Evolutionary conservation across 2,113 vertebrate species (phyloP).

Genomic region (Oenanthe oenanthe): DNA sequence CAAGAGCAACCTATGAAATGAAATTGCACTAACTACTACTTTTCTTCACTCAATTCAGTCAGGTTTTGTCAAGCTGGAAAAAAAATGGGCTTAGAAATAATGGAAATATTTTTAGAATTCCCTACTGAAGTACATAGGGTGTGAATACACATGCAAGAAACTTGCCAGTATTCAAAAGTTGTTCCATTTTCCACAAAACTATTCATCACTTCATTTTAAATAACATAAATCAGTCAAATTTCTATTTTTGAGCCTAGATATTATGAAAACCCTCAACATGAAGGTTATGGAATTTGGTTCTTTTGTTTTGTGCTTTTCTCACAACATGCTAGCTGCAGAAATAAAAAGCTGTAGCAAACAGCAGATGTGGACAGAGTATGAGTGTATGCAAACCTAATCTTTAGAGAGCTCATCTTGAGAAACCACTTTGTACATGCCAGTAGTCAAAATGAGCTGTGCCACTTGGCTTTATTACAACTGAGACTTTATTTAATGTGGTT

Average conservation of each 20-base stretch:
- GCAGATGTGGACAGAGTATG: not conserved
- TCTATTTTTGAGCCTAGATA: not conserved
- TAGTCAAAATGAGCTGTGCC: rapidly evolving
- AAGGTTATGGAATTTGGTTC: not conserved
- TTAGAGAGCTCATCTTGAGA: not conserved
- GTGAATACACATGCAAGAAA: not conserved
- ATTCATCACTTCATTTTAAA: not conserved
- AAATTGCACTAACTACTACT: not conserved
- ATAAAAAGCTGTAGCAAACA: not conserved
- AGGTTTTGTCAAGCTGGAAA: not conserved
- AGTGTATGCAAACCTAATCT: not conserved
- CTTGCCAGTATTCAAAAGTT: not conserved
- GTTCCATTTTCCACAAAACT: not conserved
- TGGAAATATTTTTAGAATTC: not conserved
- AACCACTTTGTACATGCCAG: not conserved
- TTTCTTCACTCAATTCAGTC: not conserved
- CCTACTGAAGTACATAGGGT: not conserved
- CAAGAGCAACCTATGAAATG: not conserved
- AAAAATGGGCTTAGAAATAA: not conserved
- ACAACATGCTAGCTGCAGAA: not conserved
- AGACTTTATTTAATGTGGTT: not conserved
- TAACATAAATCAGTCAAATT: not conserved
- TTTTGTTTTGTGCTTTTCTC: not conserved
- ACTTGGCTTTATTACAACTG: not conserved
- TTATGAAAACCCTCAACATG: not conserved